Base-by-base conservation (phyloP, 2,797 vertebrate species). In the Sparidentex hasta region DNA sequence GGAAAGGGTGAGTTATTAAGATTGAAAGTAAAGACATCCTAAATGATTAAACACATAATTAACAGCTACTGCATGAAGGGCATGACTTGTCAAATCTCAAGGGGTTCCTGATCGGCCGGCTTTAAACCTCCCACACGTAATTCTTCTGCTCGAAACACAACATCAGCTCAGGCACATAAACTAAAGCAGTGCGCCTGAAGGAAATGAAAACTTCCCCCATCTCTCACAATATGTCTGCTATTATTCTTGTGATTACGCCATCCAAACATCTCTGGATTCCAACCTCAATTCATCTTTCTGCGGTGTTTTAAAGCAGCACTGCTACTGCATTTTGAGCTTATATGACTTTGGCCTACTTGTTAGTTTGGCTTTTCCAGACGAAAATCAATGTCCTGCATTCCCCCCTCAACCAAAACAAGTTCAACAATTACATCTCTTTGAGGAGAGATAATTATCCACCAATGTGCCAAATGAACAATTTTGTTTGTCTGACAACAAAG, bases 401-500 rank as follows among this genome's bases (percentile, higher is more conserved):
- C 68, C 33, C 56, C 20, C 9, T 9, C 7, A 69, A 79, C 69
- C 68, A 73, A 83, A 86, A 82, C 78, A 88, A 88, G 83, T 83
- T 91, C 84, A 93, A 85, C 87, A 92, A 91, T 89, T 82, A 81
- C 83, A 81, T 82, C 58, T 83, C 88, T 85, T 91, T 86, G 84
- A 87, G 84, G 81, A 75, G 73, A 83, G 88, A 91, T 92, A 93
- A 95, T 93, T 93, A 94, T 93, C 92, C 89, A 74, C 76, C 90
- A 82, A 70, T 33, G 90, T 93, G 94, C 93, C 94, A 95, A 94
- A 90, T 94, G 89, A 91, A 90, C 83, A 92, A 90, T 92, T 94
- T 90, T 95, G 92, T 95, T 94, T 92, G 91, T 95, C 91, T 90
- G 91, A 94, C 93, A 95, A 94, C 93, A 95, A 94, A 95, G 93